phyloP scores from a whole-genome alignment of 2,888 invertebrate species.

The Megaustenia siamemsis region DNA sequence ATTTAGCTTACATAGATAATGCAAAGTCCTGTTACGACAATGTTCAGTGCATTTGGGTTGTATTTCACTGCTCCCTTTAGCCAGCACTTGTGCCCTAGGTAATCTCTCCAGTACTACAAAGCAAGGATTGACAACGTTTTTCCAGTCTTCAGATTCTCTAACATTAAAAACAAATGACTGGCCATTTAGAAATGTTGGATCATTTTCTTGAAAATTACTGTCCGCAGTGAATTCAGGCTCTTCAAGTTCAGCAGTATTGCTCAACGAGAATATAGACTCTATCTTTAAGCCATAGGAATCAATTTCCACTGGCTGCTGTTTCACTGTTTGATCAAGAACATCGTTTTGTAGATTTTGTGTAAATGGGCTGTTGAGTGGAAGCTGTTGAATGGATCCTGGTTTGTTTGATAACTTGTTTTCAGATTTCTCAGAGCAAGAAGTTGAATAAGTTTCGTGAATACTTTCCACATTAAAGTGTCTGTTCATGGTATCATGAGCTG shows the following conservation, averaged over 20 bases:
- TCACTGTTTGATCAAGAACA: not conserved
- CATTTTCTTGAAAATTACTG: not conserved
- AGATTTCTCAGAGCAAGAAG: not conserved
- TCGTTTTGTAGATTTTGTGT: not conserved
- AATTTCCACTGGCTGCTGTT: not conserved
- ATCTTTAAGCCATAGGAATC: slow-evolving; percentile 12
- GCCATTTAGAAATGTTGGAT: not conserved
- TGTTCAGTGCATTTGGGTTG: slow-evolving; percentile 39
- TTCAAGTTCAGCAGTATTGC: not conserved
- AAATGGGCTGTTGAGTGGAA: not conserved
- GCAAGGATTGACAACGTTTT: slow-evolving; percentile 23
- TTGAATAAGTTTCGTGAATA: not conserved
- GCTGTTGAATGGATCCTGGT: not conserved
- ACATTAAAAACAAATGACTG: not conserved
- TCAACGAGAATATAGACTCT: slow-evolving; percentile 39
- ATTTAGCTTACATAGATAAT: slow-evolving; percentile 39
- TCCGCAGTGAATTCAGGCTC: not conserved
- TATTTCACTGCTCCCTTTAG: not conserved
- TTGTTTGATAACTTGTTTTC: not conserved
- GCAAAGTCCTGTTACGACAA: slow-evolving; percentile 43
- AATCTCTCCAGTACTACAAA: slow-evolving; percentile 48
- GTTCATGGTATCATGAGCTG: not conserved
- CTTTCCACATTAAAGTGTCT: not conserved
- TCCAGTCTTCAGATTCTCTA: slow-evolving; percentile 18
- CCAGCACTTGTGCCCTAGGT: slow-evolving; percentile 2